A percentile compares a stretch with the other conserved stretches of the same genome.
Conservation (phyloP, 1,140 invertebrate genomes). For the Aphis gossypii region DNA sequence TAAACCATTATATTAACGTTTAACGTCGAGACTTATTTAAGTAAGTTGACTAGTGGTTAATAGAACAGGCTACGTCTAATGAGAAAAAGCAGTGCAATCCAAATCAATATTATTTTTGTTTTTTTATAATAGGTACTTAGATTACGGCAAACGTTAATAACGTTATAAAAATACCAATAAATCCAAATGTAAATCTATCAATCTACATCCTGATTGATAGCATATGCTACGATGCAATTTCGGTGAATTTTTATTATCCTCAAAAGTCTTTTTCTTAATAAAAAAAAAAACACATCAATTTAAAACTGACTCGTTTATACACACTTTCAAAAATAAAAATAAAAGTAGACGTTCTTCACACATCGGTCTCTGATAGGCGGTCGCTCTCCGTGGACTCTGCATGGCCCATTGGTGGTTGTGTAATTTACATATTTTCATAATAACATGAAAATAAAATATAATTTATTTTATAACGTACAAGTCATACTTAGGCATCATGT, state of each 20-base stretch:
- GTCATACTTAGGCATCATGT: too few relatives aligned
- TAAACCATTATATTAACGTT: neutral
- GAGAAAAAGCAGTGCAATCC: too few relatives aligned
- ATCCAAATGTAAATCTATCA: neutral
- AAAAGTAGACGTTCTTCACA: neutral
- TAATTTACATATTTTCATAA: too few relatives aligned
- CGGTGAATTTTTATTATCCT: neutral
- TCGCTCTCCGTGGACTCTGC: neutral
- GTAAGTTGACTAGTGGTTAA: neutral
- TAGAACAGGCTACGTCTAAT: neutral
- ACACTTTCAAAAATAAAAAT: neutral
- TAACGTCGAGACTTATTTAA: neutral
- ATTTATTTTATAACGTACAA: too few relatives aligned
- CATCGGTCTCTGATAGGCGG: neutral
- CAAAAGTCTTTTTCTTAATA: neutral
- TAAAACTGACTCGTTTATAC: neutral
- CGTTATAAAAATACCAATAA: neutral
- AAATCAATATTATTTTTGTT: neutral
- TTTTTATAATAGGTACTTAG: neutral
- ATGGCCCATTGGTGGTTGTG: too few relatives aligned
- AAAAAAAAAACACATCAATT: constrained; percentile 30
- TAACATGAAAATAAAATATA: too few relatives aligned
- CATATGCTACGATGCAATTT: neutral
- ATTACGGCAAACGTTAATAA: neutral
- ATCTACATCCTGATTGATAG: constrained; percentile 34